Base-by-base conservation (phyloP, 2,113 vertebrate genomes). In the Vulpes lagopus region DNA sequence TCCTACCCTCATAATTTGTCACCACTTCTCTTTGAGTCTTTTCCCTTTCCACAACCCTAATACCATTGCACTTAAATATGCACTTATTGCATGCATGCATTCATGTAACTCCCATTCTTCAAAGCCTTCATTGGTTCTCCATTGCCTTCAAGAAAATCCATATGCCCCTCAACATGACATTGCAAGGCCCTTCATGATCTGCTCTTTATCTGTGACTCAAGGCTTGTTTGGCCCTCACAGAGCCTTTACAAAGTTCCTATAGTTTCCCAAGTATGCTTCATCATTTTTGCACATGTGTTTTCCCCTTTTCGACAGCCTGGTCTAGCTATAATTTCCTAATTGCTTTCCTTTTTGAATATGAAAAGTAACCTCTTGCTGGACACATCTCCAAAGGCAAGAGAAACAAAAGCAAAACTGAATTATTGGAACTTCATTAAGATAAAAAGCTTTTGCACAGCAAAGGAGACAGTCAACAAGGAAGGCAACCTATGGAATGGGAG, bases 341-440 rank as follows among this genome's bases (percentile, higher is more conserved):
- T 65, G 4, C 19, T 90, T 92, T 30, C 2, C 16, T 67, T 96
- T 94, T 95, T 62, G 69, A 95, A 83, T 82, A 82, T 83, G 20
- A 74, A 86, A 87, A 53, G 2, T 69, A 69, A 69, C 67, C n/a
- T 69, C 67, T 69, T 69, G 32, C 32, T 69, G 19, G 32, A 69
- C 32, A 69, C 16, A 69, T n/a, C 67, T 69, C 32, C 32, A 8
- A 69, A n/a, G 67, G 16, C 67, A 69, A 69, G n/a, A 32, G 32
- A 9, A n/a, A 69, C 7, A 69, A 69, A 69, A 69, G 67, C 67
- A n/a, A 69, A 69, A 69, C 9, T 69, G 67, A 69, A 69, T 32
- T 69, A n/a, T 19, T 69, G 67, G 67, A 17, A n/a, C 67, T 69
- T 69, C 32, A 69, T 69, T 32, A 69, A 69, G 67, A 69, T 69